Conservation (phyloP, 2,113 vertebrate species). For the Chroicocephalus ridibundus region DNA sequence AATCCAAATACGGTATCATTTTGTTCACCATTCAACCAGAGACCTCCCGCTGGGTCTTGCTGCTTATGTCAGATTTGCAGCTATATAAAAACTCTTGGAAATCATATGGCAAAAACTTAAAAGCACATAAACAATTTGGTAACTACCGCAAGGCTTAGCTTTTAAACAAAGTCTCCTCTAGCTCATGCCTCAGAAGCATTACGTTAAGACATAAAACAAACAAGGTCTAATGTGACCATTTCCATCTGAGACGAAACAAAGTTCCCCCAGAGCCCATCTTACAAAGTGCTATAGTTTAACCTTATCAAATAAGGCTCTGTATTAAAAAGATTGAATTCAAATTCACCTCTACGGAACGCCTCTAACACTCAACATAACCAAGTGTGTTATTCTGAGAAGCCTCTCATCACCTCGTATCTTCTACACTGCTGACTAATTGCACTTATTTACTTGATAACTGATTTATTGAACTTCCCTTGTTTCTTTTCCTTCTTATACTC, state of each 20-base stretch:
- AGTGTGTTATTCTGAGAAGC: background rate
- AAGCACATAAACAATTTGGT: background rate
- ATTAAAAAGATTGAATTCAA: background rate
- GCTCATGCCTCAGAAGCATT: background rate
- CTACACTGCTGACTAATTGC: background rate
- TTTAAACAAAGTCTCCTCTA: background rate
- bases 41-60: background rate
- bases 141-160: background rate
- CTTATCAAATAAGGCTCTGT: background rate
- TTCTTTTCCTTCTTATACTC: background rate
- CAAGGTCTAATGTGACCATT: background rate
- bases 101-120: background rate
- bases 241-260: background rate
- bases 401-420: background rate
- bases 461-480: background rate
- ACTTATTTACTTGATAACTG: background rate
- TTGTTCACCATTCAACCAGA: background rate
- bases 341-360: background rate
- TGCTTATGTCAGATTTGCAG: slow-evolving; percentile 1
- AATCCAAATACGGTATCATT: background rate
- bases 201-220: background rate
- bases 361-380: background rate
- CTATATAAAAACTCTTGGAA: background rate
- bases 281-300: background rate
- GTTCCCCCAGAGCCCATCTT: background rate